Conservation (phyloP, 64 coral and sea anemone genomes). For the Montipora efflorescens region DNA sequence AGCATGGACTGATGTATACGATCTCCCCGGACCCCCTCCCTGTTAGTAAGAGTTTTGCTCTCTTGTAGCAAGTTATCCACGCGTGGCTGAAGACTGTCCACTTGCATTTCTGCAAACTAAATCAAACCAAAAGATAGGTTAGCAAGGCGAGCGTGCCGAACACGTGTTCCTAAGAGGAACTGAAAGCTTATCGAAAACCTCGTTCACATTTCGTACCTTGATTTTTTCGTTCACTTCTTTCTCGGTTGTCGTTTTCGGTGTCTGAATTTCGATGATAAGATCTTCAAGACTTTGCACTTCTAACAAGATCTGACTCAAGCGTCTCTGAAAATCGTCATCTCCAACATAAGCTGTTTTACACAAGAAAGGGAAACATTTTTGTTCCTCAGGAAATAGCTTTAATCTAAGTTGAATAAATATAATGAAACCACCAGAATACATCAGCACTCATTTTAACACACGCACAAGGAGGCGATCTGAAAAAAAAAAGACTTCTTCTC, state of each 20-base stretch:
- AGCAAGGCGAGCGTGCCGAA: background rate
- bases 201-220: slow-evolving; percentile 37
- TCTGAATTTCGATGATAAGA: slow-evolving; percentile 69
- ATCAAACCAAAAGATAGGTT: background rate
- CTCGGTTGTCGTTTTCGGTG: slow-evolving; percentile 42
- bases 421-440: no score
- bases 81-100: slow-evolving; percentile 83
- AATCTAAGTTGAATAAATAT: no score
- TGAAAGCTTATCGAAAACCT: background rate
- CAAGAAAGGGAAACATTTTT: background rate
- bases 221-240: slow-evolving; percentile 67
- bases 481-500: no score
- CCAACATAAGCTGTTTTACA: background rate
- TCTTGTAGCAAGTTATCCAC: slow-evolving; percentile 85
- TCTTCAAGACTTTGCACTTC: slow-evolving; percentile 78
- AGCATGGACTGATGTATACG: slow-evolving; percentile 88
- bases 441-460: no score
- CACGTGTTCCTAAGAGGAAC: background rate
- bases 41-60: slow-evolving; percentile 74
- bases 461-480: no score
- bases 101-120: slow-evolving; percentile 68
- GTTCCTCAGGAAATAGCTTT: no score
- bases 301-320: slow-evolving; percentile 57
- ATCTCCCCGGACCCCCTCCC: slow-evolving; percentile 74
- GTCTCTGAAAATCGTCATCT: slow-evolving; percentile 73